Evolutionary conservation across 2,113 vertebrate genomes (phyloP).

Genomic region (Indicator maculatus): DNA sequence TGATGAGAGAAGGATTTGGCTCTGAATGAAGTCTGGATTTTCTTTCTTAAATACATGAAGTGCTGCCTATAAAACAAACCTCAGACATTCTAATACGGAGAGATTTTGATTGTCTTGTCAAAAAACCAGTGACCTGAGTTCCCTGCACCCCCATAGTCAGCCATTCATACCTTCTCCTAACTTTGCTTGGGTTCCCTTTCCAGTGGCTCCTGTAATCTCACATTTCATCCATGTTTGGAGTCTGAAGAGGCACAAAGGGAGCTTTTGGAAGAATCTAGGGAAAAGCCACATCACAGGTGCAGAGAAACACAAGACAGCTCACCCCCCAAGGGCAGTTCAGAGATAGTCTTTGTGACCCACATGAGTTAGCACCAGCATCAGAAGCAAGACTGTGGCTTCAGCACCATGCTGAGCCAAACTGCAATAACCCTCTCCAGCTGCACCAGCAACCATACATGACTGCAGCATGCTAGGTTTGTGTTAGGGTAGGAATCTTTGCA

Average conservation of each 20-base stretch:
- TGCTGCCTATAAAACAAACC: neutral
- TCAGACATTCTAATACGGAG: neutral
- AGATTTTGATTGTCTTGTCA: neutral
- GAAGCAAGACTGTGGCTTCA: neutral
- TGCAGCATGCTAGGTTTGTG: neutral
- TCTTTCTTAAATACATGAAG: neutral
- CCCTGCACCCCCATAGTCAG: neutral
- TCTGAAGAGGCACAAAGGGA: neutral
- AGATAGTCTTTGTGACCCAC: neutral
- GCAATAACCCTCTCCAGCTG: neutral
- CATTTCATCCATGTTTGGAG: neutral
- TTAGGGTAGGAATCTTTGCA: neutral
- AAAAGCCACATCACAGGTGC: neutral
- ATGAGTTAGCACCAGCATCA: neutral
- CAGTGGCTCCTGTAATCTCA: neutral
- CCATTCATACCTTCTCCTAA: neutral
- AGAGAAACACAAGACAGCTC: neutral
- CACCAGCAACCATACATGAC: neutral
- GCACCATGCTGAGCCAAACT: accelerated
- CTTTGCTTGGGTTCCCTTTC: neutral
- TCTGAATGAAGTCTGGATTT: neutral
- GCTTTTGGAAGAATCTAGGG: neutral
- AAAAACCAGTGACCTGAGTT: neutral
- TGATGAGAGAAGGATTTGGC: neutral
- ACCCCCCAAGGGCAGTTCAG: neutral